These are phyloP conservation scores for Bombus turneri DNA, from an alignment of 1,140 invertebrate genomes.

Conservation along the genomic window DNA sequence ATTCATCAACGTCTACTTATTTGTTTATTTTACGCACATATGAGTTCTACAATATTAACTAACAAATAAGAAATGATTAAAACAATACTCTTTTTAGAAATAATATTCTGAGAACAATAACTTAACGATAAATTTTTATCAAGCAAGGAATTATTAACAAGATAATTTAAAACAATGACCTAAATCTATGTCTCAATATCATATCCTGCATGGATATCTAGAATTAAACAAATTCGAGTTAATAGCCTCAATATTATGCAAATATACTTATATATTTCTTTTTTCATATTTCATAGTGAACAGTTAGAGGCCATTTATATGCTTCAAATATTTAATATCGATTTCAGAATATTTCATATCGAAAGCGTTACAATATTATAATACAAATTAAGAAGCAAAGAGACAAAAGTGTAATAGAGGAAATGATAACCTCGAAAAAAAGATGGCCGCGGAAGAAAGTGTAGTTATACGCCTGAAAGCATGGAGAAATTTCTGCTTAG, in stretches of 20 bases:
- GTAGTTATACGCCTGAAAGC: background rate
- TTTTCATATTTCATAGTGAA: background rate
- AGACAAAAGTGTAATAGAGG: background rate
- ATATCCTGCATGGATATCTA: slow-evolving; percentile 2
- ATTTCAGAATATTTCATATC: background rate
- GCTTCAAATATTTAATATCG: background rate
- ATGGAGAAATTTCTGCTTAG: slow-evolving; percentile 26
- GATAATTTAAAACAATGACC: slow-evolving; percentile 10
- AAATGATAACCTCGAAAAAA: background rate
- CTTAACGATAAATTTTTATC: background rate
- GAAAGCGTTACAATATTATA: background rate
- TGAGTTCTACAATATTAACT: background rate
- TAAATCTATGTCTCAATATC: slow-evolving; percentile 1
- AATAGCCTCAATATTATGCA: slow-evolving; percentile 3
- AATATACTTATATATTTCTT: background rate
- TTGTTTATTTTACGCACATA: background rate
- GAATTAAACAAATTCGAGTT: slow-evolving; percentile 1
- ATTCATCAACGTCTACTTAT: background rate
- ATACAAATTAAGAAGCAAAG: background rate
- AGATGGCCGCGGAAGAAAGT: background rate
- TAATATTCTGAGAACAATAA: background rate
- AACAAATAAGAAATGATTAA: background rate
- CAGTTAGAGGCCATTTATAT: background rate
- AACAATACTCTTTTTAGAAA: background rate
- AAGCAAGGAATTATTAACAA: background rate